These are phyloP conservation scores for Dichetophora obliterata DNA, from an alignment of 2,888 invertebrate genomes.

Conservation along the genomic window DNA sequence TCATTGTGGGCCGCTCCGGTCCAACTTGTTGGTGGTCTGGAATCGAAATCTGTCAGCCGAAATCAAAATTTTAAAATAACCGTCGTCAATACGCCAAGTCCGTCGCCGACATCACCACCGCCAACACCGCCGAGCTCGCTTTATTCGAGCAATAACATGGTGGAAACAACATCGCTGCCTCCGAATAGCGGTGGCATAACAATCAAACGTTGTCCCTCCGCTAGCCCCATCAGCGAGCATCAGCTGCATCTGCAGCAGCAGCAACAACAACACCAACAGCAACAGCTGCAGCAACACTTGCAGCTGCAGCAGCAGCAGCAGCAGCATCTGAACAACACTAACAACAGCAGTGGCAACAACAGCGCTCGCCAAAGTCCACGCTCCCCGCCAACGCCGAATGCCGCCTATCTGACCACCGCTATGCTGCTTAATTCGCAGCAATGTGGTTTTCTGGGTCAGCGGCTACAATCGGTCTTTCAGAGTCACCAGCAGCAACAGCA, in stretches of 20 bases:
- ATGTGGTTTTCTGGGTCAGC: slow-evolving; percentile 68
- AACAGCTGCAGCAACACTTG: slow-evolving; percentile 49
- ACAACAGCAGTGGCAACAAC: slow-evolving; percentile 48
- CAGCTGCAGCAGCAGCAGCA: slow-evolving; percentile 46
- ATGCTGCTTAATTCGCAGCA: slow-evolving; percentile 69
- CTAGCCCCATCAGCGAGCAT: slow-evolving; percentile 55
- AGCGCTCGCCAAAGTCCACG: slow-evolving; percentile 48
- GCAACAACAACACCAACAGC: slow-evolving; percentile 55
- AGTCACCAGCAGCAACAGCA: slow-evolving; percentile 60
- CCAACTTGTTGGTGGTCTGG: slow-evolving; percentile 65
- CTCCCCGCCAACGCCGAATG: slow-evolving; percentile 54
- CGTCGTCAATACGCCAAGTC: slow-evolving; percentile 64
- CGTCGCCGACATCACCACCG: slow-evolving; percentile 62
- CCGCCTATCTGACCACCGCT: slow-evolving; percentile 68
- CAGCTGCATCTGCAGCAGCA: slow-evolving; percentile 55
- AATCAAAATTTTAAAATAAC: slow-evolving; percentile 67
- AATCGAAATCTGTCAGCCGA: slow-evolving; percentile 51
- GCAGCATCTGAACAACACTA: slow-evolving; percentile 46
- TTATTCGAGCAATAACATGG: slow-evolving; percentile 54
- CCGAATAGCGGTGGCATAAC: slow-evolving; percentile 60
- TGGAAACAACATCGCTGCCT: slow-evolving; percentile 61
- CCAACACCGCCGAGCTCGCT: slow-evolving; percentile 51
- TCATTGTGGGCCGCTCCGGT: slow-evolving; percentile 69
- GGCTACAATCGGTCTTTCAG: slow-evolving; percentile 67
- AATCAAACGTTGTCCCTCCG: slow-evolving; percentile 62